These are phyloP conservation scores for Scaptomyza cyrtandrae DNA, from an alignment of 2,888 invertebrate genomes.

Conservation along the genomic window DNA sequence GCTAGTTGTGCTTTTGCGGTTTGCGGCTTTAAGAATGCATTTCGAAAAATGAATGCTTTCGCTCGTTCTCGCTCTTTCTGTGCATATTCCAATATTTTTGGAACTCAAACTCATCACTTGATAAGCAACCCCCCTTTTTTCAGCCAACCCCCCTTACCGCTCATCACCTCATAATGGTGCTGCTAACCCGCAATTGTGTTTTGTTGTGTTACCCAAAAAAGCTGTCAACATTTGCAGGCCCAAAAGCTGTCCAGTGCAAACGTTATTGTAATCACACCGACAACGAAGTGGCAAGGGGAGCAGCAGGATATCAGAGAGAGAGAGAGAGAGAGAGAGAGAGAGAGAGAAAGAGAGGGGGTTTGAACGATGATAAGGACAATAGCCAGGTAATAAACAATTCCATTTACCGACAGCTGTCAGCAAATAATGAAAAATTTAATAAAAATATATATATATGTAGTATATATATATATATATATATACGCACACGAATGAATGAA, in stretches of 20 bases:
- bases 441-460: constrained; percentile 56
- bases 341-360: background rate
- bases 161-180: background rate
- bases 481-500: constrained; percentile 24
- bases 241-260: constrained; percentile 37
- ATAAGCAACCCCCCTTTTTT: constrained; percentile 25
- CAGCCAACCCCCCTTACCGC: background rate
- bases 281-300: constrained; percentile 34
- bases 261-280: constrained; percentile 78
- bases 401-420: constrained; percentile 81
- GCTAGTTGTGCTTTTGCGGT: constrained; percentile 37
- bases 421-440: constrained; percentile 81
- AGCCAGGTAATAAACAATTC: constrained; percentile 80
- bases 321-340: background rate
- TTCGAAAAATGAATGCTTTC: constrained; percentile 48
- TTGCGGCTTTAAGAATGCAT: constrained; percentile 44
- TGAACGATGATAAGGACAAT: background rate
- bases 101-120: constrained; percentile 34
- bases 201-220: constrained; percentile 58
- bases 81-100: background rate
- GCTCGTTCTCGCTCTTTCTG: background rate
- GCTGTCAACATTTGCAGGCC: constrained; percentile 63
- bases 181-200: constrained; percentile 64
- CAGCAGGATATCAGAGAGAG: background rate
- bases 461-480: constrained; percentile 20